Conservation (phyloP, 92 coral and sea anemone species). For the Diadumene lineata region DNA sequence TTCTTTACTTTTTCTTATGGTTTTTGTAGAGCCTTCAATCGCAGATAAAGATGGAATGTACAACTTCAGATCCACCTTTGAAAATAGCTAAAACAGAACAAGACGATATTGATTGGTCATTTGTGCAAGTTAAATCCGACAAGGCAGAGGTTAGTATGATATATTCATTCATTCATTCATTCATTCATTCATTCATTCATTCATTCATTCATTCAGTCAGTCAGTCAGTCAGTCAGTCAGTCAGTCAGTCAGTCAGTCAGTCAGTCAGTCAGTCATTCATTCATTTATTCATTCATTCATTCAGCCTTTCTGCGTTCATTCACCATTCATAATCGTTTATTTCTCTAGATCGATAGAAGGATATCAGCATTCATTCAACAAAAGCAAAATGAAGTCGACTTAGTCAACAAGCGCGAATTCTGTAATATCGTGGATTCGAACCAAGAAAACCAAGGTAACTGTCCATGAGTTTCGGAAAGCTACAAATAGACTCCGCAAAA, state of each 20-base stretch:
- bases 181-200: neutral
- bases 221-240: neutral
- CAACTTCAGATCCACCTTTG: neutral
- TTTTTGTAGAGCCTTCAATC: constrained; percentile 1
- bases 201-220: neutral
- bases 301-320: neutral
- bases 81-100: constrained; percentile 8
- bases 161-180: neutral
- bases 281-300: neutral
- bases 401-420: constrained; percentile 88
- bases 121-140: constrained; percentile 86
- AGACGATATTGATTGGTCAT: constrained; percentile 54
- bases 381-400: constrained; percentile 85
- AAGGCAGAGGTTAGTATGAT: constrained; percentile 62
- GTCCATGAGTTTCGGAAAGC: no score
- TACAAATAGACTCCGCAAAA: no score
- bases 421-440: constrained; percentile 70
- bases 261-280: neutral
- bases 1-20: neutral
- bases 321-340: neutral
- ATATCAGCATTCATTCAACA: constrained; percentile 87
- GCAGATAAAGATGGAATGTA: neutral
- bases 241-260: neutral
- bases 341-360: constrained; percentile 76
- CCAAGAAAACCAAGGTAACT: constrained; percentile 52